Base-by-base conservation (phyloP, 2,888 invertebrate genomes). In the Microdon myrmicae region DNA sequence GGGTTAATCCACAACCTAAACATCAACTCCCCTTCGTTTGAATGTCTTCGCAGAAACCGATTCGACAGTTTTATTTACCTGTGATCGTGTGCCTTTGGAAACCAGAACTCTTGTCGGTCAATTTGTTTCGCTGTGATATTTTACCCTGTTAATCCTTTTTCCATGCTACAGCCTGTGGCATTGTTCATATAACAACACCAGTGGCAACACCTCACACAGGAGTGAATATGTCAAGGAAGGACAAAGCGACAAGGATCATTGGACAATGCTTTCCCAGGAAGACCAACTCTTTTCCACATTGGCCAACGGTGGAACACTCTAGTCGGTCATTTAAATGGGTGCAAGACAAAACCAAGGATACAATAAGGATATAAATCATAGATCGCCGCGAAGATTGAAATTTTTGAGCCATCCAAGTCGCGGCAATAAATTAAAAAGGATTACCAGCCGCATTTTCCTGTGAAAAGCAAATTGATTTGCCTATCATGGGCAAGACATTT, bases 1-100 rank as follows among this genome's bases (percentile, higher is more conserved):
- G 64, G 64, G 64, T 64, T 64, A 58, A 64, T 64, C 64, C 64
- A 23, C 47, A 64, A 37, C 37, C 64, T 38, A 64, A 64, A 64
- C 64, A 64, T 51, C 47, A 17, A 51, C 64, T 34, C 58, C 64
- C 47, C 35, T 23, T 25, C 44, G 20, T 22, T n/a, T 16, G 22
- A 25, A 25, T 17, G 14, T 23, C 35, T 6, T 1, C n/a, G 14
- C 19, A 16, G 19, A n/a, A 28, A 28, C 8, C 13, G 8, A 2
- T 10, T 17, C 23, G n/a, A n/a, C n/a, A n/a, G n/a, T n/a, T n/a
- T 26, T 22, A 14, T 25, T 20, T 64, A 58, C 64, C 58, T 64
- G 58, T 14, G 64, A 64, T 64, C 64, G 58, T 47, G 58, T 51
- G 51, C 41, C 23, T 34, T 16, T 35, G 39, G 44, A 39, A 28